Conservation (phyloP, 2,113 vertebrate genomes). For the Struthio camelus region DNA sequence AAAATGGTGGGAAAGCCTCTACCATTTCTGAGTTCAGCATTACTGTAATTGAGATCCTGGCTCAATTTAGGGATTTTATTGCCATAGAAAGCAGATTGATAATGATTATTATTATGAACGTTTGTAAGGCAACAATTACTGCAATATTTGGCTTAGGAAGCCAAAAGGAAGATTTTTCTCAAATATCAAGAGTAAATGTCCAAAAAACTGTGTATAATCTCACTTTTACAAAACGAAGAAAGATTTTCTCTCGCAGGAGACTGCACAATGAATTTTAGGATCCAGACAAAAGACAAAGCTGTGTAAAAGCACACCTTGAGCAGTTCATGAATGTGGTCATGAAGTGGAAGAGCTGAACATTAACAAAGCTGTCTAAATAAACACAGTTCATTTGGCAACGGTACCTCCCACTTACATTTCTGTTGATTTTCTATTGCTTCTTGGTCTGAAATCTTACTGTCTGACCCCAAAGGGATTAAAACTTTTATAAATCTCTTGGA, state of each 20-base stretch:
- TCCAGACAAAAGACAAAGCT: neutral
- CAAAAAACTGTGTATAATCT: slow-evolving; percentile 14
- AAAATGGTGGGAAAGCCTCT: slow-evolving; percentile 34
- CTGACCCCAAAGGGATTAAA: neutral
- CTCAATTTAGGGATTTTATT: slow-evolving; percentile 39
- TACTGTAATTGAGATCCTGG: slow-evolving; percentile 1
- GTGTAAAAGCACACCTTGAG: neutral
- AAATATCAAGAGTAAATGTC: slow-evolving; percentile 3
- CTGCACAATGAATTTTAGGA: neutral
- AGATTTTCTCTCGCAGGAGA: neutral
- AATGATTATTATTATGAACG: slow-evolving; percentile 34
- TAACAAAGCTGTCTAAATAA: neutral
- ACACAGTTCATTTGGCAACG: neutral
- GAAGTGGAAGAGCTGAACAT: neutral
- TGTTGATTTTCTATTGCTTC: neutral
- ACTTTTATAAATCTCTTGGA: neutral
- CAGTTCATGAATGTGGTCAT: neutral
- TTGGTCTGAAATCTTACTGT: neutral
- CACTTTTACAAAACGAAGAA: neutral
- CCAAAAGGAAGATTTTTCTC: slow-evolving; percentile 8
- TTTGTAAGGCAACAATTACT: slow-evolving; percentile 31
- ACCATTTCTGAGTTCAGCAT: slow-evolving; percentile 35
- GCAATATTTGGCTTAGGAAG: slow-evolving; percentile 9
- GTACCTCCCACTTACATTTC: neutral
- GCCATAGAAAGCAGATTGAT: slow-evolving; percentile 45